These are phyloP conservation scores for Limanda limanda DNA, from an alignment of 2,113 vertebrate genomes.

Conservation along the genomic window DNA sequence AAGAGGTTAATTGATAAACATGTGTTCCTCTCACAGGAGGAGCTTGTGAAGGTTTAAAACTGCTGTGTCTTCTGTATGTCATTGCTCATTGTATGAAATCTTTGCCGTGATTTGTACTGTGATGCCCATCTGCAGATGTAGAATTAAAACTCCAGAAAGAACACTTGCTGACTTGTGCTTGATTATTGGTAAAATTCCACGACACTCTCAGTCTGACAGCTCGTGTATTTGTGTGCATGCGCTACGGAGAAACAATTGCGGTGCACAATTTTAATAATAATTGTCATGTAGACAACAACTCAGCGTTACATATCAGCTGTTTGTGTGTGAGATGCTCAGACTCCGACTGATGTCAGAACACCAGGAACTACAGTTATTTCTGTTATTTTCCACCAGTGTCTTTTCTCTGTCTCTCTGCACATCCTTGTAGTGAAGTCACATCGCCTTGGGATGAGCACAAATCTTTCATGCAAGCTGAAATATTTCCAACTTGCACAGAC, in stretches of 20 bases:
- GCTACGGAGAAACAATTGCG: neutral
- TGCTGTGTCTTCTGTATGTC: too few relatives aligned
- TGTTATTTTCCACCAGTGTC: neutral
- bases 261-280: neutral
- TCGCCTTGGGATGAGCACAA: neutral
- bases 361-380: neutral
- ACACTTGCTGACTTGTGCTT: too few relatives aligned
- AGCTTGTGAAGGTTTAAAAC: too few relatives aligned
- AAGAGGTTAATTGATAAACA: too few relatives aligned
- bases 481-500: neutral
- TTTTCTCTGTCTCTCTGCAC: neutral
- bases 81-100: too few relatives aligned
- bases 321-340: neutral
- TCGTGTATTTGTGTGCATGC: neutral
- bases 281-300: too few relatives aligned
- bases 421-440: neutral
- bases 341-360: too few relatives aligned
- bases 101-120: too few relatives aligned
- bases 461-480: neutral
- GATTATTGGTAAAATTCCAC: too few relatives aligned
- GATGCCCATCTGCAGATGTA: too few relatives aligned
- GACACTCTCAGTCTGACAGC: neutral
- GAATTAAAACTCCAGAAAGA: too few relatives aligned
- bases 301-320: neutral
- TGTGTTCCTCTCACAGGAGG: too few relatives aligned